These are phyloP conservation scores for Polydrusus cervinus DNA, from an alignment of 2,888 invertebrate species.

Conservation along the genomic window DNA sequence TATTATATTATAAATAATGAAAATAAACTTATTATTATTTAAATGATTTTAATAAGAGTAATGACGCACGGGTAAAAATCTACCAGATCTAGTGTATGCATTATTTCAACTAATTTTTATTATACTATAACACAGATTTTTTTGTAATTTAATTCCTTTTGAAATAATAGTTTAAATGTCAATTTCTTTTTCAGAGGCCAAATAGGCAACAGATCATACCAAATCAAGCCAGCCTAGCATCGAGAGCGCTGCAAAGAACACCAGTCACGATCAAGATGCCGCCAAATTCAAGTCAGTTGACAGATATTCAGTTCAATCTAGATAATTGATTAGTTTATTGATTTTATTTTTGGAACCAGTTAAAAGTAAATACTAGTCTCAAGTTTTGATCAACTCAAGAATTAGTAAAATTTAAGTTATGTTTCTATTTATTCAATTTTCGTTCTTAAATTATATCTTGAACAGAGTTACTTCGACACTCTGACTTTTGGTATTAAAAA, in stretches of 20 bases:
- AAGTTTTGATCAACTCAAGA: slow-evolving; percentile 27
- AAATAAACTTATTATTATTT: no score
- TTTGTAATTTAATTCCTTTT: background rate
- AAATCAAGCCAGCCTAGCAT: slow-evolving; percentile 52
- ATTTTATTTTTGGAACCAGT: slow-evolving; percentile 23
- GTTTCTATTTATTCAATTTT: slow-evolving; percentile 14
- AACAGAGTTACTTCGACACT: background rate
- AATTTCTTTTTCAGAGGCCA: slow-evolving; percentile 60
- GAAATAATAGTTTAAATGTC: no score
- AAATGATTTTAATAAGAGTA: no score
- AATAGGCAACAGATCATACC: slow-evolving; percentile 62
- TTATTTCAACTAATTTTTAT: no score
- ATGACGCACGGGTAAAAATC: no score
- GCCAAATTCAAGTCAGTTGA: slow-evolving; percentile 69
- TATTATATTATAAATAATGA: no score
- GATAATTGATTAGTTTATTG: slow-evolving; percentile 58
- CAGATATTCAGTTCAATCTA: slow-evolving; percentile 68
- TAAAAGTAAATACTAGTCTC: slow-evolving; percentile 44
- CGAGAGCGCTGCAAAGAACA: slow-evolving; percentile 67
- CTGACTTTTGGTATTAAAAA: slow-evolving; percentile 11
- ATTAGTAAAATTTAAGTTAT: slow-evolving; percentile 59
- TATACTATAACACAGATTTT: no score
- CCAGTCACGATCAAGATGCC: slow-evolving; percentile 71
- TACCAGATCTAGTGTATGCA: no score
- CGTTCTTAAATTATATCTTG: slow-evolving; percentile 13